These are phyloP conservation scores for Electrona antarctica DNA, from an alignment of 2,113 vertebrate species.

Conservation along the genomic window DNA sequence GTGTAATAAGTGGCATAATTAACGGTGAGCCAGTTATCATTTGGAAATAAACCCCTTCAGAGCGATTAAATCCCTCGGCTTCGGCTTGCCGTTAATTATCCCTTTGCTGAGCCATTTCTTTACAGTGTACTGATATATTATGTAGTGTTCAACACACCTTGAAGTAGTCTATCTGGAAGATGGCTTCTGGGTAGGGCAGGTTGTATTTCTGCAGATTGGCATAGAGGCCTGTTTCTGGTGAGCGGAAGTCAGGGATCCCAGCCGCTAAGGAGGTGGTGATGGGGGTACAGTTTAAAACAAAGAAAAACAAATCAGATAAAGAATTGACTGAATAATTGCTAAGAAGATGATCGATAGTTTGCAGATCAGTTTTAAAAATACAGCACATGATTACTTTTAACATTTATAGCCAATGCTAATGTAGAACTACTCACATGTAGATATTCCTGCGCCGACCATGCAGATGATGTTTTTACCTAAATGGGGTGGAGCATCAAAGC, in stretches of 20 bases:
- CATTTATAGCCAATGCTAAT: not conserved
- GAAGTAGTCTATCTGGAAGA: slow-evolving; percentile 92
- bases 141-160: slow-evolving; percentile 75
- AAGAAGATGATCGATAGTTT: too few relatives aligned
- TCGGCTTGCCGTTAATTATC: too few relatives aligned
- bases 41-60: too few relatives aligned
- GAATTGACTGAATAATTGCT: too few relatives aligned
- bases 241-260: slow-evolving; percentile 93
- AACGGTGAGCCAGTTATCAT: too few relatives aligned
- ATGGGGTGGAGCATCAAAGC: slow-evolving; percentile 18
- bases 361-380: too few relatives aligned
- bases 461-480: slow-evolving; percentile 90
- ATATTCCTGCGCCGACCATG: slow-evolving; percentile 92
- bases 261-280: slow-evolving; percentile 75
- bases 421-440: slow-evolving; percentile 79
- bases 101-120: not conserved
- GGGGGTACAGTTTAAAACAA: not conserved
- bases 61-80: too few relatives aligned
- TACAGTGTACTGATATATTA: not conserved
- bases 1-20: too few relatives aligned
- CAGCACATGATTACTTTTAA: not conserved
- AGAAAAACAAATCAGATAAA: not conserved
- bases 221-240: slow-evolving; percentile 89
- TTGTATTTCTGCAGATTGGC: slow-evolving; percentile 89
- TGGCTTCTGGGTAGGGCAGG: slow-evolving; percentile 91